Evolutionary conservation across 2,797 vertebrate genomes (phyloP), one percentile per base, ranked within the genome.

Genomic region (Knipowitschia caucasica): DNA sequence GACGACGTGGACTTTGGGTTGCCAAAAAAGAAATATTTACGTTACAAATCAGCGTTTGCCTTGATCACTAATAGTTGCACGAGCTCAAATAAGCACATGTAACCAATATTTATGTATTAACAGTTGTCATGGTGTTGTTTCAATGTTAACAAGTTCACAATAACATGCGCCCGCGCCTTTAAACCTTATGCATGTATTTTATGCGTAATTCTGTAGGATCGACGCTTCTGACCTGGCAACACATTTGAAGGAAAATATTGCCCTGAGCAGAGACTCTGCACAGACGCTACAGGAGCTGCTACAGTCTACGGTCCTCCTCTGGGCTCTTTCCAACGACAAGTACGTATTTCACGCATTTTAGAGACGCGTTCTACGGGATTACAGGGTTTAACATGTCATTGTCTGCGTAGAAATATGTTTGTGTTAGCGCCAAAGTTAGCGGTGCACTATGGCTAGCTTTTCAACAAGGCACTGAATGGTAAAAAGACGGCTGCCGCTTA

Each of bases 1-100:
- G n/a, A 88, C 82, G 86, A 84, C 68, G 51, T 78, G 74, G 73
- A 75, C 9, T 1, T 0, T 17, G 17, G 59, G 84, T 85, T 88
- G 86, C 86, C 86, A 86, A 43, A 43, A 82, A 29, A 15, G 2
- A 11, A 4, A 26, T 43, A n/a, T 26, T 44, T 25, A 27, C 24
- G 24, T 17, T 26, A 15, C 14, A 1, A 3, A 42, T 23, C 2
- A 24, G 2, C 11, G 12, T 12, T n/a, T 23, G 18, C 18, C 5
- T 2, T 17, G 7, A 10, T 17, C 9, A 11, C 15, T 40, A 12
- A 40, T 3, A 40, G 21, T 24, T n/a, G 5, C 10, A 40, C 8
- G 4, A 9, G 1, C 14, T 40, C 1, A 23, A 40, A 40, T 9
- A 23, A 40, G 4, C 10, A 40, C 4, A 21, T 2, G 20, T 5